Evolutionary conservation across 2,113 vertebrate genomes (phyloP), one percentile per base, ranked within the genome.

Genomic region (Hyperoodon ampullatus): DNA sequence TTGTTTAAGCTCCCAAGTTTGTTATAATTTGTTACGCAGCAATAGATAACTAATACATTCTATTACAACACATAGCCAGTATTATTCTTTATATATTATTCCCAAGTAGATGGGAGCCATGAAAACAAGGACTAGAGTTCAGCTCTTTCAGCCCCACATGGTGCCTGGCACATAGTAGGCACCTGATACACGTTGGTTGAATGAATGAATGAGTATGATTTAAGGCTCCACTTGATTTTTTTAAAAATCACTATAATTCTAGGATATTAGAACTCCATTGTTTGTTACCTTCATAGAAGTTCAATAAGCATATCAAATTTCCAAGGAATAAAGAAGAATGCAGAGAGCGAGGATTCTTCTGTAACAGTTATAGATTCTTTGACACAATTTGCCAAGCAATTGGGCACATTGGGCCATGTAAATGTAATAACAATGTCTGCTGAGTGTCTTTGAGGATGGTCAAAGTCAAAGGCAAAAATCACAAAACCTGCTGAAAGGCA

Each of bases 391-490:
- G 78, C 95, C 94, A 92, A 97, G 94, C 74, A 63, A 21, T 68
- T 95, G 92, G 92, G 83, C 26, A 90, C 65, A 47, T 50, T 11
- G 89, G 74, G 86, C 91, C 88, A 33, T 10, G 6, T 72, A 84
- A 93, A 85, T 95, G 86, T 90, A 94, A 96, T 88, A 88, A 90
- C 15, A 10, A 11, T 94, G 91, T 95, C 91, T 95, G 83, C 89
- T 0, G 1, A 84, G 42, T 92, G 78, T 68, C 95, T 96, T 92
- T 98, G 96, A 95, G 95, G 86, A 88, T 44, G 30, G 93, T 90
- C 96, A 96, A 96, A 97, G 94, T 8, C 93, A 97, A 95, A 89
- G 90, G 91, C 88, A 58, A 98, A 90, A 95, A 74, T 92, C 70
- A 95, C 74, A 87, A 88, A 96, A 75, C 63, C 33, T 14, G 74